phyloP scores from a whole-genome alignment of 2,113 vertebrate species.

The Catharus fuscescens region DNA sequence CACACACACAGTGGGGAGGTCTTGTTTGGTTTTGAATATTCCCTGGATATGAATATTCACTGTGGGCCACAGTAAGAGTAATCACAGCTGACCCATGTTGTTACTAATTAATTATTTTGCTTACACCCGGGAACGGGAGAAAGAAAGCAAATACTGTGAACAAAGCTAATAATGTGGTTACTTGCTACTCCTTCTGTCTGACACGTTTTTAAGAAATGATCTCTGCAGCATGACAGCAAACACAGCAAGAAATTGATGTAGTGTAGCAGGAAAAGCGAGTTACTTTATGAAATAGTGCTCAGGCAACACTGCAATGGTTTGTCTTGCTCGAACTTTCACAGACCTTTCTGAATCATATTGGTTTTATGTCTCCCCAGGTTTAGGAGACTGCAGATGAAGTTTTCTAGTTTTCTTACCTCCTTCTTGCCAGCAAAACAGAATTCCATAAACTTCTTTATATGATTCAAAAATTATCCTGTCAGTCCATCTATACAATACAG shows the following conservation, averaged over 20 bases:
- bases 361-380: neutral
- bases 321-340: neutral
- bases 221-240: neutral
- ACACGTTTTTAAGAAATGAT: neutral
- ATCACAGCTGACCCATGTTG: slow-evolving; percentile 25
- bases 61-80: neutral
- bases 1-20: slow-evolving; percentile 20
- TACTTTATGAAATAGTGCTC: neutral
- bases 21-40: slow-evolving; percentile 36
- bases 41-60: slow-evolving; percentile 15
- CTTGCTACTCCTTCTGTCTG: neutral
- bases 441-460: neutral
- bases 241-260: neutral
- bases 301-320: neutral
- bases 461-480: neutral
- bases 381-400: neutral
- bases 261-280: neutral
- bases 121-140: neutral
- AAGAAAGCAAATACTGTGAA: slow-evolving; percentile 28
- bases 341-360: neutral
- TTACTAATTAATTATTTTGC: slow-evolving; percentile 60
- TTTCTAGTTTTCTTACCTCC: neutral
- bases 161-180: neutral
- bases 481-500: neutral
- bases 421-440: neutral